A percentile compares a stretch with the other conserved stretches of the same genome.
Evolutionary conservation across 2,113 vertebrate species (phyloP).

Genomic region (Ailuropoda melanoleuca): DNA sequence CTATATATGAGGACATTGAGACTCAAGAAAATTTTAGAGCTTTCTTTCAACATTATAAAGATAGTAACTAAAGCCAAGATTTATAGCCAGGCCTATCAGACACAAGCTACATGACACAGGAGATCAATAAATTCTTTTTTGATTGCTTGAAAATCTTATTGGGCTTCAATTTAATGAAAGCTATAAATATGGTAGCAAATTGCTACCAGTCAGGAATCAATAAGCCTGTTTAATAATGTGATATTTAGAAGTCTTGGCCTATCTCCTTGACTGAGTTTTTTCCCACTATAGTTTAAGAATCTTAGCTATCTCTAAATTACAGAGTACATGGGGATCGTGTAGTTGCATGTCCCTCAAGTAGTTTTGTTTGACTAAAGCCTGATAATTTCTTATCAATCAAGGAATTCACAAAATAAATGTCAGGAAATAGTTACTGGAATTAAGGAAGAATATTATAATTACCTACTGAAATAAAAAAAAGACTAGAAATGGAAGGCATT

Average conservation of each 20-base stretch:
- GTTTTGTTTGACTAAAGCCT: background rate
- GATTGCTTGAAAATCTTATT: background rate
- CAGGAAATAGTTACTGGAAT: background rate
- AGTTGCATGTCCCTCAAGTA: background rate
- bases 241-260: conserved; percentile 31
- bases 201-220: conserved; percentile 22
- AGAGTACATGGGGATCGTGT: background rate
- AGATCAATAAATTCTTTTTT: conserved; percentile 38
- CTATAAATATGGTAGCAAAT: conserved; percentile 49
- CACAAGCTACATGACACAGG: background rate
- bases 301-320: background rate
- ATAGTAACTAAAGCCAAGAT: background rate
- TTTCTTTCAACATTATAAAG: background rate
- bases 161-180: background rate
- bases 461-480: background rate
- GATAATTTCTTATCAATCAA: background rate
- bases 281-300: background rate
- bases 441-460: background rate
- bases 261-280: background rate
- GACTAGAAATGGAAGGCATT: background rate
- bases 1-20: background rate
- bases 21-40: background rate
- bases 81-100: background rate
- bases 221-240: background rate
- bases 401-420: background rate